A percentile compares a stretch with the other conserved stretches of the same genome.
phyloP scores from a whole-genome alignment of 2,797 vertebrate species.

The Lagorchestes hirsutus region DNA sequence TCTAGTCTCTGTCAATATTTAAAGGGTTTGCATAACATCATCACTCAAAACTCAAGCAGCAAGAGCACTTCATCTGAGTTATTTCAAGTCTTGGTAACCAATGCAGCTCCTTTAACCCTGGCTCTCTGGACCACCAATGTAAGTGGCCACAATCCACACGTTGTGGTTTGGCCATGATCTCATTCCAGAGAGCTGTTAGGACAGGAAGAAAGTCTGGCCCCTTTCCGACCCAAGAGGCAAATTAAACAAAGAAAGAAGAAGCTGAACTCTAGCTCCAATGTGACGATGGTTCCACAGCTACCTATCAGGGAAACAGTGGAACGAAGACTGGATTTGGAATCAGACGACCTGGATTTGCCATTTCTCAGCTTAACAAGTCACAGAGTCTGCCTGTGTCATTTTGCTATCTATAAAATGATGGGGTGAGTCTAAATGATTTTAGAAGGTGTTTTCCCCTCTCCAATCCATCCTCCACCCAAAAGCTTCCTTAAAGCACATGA shows the following conservation, averaged over 20 bases:
- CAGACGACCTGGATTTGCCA: neutral
- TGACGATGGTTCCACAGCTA: neutral
- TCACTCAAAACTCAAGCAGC: neutral
- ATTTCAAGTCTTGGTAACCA: neutral
- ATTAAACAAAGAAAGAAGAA: neutral
- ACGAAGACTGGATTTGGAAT: neutral
- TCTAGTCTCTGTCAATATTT: neutral
- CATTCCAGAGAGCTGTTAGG: neutral
- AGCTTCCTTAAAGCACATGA: neutral
- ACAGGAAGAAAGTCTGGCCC: slow-evolving; percentile 2
- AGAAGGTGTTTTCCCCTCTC: neutral
- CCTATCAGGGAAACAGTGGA: neutral
- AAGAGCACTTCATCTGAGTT: neutral
- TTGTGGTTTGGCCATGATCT: neutral
- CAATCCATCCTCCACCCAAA: neutral
- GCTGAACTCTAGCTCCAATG: neutral
- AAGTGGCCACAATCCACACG: neutral
- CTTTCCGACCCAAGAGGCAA: neutral
- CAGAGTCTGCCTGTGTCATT: neutral
- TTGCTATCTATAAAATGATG: neutral
- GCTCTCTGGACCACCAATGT: neutral
- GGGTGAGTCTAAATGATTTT: neutral
- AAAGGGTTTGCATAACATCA: neutral
- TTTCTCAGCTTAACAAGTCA: neutral
- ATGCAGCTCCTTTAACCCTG: neutral